phyloP scores from a whole-genome alignment of 2,113 vertebrate species.

The Pelmatolapia mariae region DNA sequence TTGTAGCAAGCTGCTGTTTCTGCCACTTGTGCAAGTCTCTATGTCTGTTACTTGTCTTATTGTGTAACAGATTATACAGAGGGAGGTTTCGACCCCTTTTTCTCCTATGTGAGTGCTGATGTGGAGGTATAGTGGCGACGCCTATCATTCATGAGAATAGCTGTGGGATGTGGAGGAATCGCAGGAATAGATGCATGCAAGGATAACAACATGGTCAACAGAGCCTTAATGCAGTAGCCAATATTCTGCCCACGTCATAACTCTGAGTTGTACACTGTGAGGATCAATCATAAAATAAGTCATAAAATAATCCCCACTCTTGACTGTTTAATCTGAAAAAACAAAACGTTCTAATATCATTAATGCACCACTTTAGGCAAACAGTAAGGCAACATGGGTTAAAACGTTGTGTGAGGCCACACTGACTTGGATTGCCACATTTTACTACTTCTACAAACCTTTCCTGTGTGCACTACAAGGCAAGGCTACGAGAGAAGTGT shows the following conservation, averaged over 20 bases:
- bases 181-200: not conserved
- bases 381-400: not conserved
- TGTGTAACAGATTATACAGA: not conserved
- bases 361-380: not conserved
- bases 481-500: not conserved
- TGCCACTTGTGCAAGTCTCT: not conserved
- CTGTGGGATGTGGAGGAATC: not conserved
- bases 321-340: not conserved
- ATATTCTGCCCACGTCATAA: not conserved
- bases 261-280: not conserved
- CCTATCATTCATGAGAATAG: not conserved
- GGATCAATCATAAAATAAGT: not conserved
- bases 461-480: not conserved
- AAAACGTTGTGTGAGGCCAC: not conserved
- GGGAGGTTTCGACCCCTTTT: not conserved
- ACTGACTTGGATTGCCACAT: not conserved
- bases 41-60: not conserved
- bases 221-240: not conserved
- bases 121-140: not conserved
- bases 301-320: not conserved
- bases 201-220: not conserved
- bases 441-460: not conserved
- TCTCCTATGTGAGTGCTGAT: not conserved
- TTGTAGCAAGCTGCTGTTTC: not conserved
- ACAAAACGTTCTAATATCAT: not conserved